A percentile compares a stretch with the other conserved stretches of the same genome.
These are phyloP conservation scores for Dendrolimus kikuchii DNA, from an alignment of 1,140 invertebrate genomes.

Conservation along the genomic window DNA sequence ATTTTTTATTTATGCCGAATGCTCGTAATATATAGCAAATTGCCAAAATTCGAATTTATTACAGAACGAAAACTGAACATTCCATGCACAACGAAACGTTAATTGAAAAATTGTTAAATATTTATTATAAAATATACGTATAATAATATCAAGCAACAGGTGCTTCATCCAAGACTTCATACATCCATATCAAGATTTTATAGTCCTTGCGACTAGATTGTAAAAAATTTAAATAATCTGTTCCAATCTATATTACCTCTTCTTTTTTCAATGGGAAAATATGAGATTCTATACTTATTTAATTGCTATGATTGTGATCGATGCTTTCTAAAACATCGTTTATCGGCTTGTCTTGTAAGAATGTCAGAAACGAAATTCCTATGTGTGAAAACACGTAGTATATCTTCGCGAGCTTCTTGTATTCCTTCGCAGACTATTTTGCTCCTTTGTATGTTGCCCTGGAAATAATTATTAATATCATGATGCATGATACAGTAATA, in stretches of 20 bases:
- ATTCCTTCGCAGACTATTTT: constrained; percentile 94
- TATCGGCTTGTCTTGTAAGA: constrained; percentile 90
- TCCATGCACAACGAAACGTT: too few species aligned
- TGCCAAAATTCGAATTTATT: too few species aligned
- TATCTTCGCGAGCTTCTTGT: constrained; percentile 87
- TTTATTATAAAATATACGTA: too few species aligned
- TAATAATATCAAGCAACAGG: too few species aligned
- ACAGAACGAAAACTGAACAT: too few species aligned
- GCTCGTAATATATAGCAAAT: too few species aligned
- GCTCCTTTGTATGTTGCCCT: constrained; percentile 96
- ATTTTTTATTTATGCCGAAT: too few species aligned
- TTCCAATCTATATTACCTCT: neutral
- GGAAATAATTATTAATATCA: constrained; percentile 15
- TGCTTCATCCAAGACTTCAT: too few species aligned
- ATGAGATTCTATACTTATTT: constrained; percentile 12
- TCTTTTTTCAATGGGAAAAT: neutral
- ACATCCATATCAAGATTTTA: too few species aligned
- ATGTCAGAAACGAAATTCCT: constrained; percentile 91
- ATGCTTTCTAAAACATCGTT: constrained; percentile 91
- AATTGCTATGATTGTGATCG: constrained; percentile 62
- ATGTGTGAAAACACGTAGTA: constrained; percentile 93
- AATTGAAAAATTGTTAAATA: too few species aligned
- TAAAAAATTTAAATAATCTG: constrained; percentile 1
- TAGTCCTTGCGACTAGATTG: neutral
- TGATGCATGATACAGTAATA: neutral